Evolutionary conservation across 2,888 invertebrate species (phyloP).

Genomic region (Calliphora vomitoria): DNA sequence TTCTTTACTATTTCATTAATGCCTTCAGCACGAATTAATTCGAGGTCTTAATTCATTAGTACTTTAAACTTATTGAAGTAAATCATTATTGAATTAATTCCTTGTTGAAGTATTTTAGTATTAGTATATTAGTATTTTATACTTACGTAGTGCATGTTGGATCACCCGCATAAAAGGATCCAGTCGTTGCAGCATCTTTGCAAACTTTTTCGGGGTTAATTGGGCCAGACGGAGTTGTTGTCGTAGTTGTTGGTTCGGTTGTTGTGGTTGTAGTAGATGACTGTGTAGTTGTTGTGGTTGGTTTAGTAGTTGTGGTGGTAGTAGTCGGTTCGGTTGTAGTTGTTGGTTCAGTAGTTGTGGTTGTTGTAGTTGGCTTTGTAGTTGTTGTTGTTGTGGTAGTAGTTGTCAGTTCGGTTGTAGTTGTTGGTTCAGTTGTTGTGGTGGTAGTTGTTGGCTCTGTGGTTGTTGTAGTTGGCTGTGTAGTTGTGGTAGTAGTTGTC

Average conservation of each 20-base stretch:
- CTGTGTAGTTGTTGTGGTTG: background rate
- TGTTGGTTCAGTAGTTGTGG: slow-evolving; percentile 1
- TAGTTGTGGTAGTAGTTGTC: slow-evolving; percentile 4
- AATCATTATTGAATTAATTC: too few species aligned
- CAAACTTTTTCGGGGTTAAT: slow-evolving; percentile 68
- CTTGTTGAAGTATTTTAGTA: too few species aligned
- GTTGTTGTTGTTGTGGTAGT: slow-evolving; percentile 42
- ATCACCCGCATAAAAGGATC: slow-evolving; percentile 69
- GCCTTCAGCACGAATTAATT: too few species aligned
- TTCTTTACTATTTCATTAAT: too few species aligned
- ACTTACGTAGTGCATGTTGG: slow-evolving; percentile 71
- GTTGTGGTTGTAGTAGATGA: slow-evolving; percentile 40
- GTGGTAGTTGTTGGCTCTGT: slow-evolving; percentile 12
- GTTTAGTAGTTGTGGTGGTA: slow-evolving; percentile 13
- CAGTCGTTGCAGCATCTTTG: slow-evolving; percentile 48
- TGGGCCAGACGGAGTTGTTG: slow-evolving; percentile 39
- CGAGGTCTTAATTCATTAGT: too few species aligned
- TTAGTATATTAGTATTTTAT: too few species aligned
- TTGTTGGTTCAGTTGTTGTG: background rate
- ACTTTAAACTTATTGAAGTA: too few species aligned
- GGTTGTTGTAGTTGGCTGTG: background rate
- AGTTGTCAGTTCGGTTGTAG: background rate
- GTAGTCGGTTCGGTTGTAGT: slow-evolving; percentile 27
- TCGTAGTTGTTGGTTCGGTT: slow-evolving; percentile 5
- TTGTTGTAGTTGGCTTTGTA: slow-evolving; percentile 14